Evolutionary conservation across 1,140 invertebrate species (phyloP).

Genomic region (Bemisia tabaci): DNA sequence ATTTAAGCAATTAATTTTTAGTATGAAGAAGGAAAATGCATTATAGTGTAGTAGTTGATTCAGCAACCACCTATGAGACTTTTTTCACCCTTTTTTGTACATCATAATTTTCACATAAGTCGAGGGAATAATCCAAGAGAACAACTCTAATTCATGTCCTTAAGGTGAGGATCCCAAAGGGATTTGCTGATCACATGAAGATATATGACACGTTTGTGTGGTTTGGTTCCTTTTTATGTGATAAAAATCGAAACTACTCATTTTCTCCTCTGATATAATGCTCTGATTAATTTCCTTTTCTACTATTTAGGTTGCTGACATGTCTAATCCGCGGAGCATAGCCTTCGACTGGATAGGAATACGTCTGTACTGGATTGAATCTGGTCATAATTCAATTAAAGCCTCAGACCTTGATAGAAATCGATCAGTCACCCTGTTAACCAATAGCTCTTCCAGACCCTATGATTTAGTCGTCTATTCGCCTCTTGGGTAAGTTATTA

Average conservation of each 20-base stretch:
- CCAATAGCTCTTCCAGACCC: conserved; percentile 41
- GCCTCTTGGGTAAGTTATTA: conserved; percentile 31
- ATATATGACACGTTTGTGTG: conserved; percentile 17
- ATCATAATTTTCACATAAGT: too few species aligned
- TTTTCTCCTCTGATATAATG: conserved; percentile 9
- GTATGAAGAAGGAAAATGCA: too few species aligned
- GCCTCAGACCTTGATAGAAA: conserved; percentile 44
- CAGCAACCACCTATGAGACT: too few species aligned
- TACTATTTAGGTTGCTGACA: conserved; percentile 28
- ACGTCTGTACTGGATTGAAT: conserved; percentile 60
- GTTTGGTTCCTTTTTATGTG: neutral
- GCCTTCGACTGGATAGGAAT: conserved; percentile 61
- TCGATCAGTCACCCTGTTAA: conserved; percentile 40
- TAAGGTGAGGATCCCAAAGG: conserved; percentile 11
- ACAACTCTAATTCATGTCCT: conserved; percentile 19
- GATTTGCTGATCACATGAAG: conserved; percentile 12
- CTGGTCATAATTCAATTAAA: conserved; percentile 38
- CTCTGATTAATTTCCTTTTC: conserved; percentile 5
- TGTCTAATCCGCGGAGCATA: conserved; percentile 51
- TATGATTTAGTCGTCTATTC: conserved; percentile 55
- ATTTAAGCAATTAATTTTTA: too few species aligned
- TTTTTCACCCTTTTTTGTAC: too few species aligned
- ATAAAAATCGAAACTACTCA: neutral
- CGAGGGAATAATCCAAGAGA: too few species aligned
- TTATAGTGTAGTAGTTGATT: too few species aligned